Base-by-base conservation (phyloP, 2,797 vertebrate species). In the Siniperca obscura region DNA sequence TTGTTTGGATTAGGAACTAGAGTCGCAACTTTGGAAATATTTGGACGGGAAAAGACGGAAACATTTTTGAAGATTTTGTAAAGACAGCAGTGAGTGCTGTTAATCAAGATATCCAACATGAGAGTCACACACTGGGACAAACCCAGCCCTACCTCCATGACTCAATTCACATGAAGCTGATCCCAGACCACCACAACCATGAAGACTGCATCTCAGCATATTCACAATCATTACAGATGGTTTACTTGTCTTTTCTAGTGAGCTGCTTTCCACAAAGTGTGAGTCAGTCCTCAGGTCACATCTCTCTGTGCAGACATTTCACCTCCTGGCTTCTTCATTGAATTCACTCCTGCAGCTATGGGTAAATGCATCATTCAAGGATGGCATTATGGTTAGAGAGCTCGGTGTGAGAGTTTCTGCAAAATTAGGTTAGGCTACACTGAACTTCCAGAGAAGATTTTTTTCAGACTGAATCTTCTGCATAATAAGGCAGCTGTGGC, bases 121-220 rank as follows among this genome's bases (percentile, higher is more conserved):
- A 78, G 42, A 60, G 53, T 38, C 55, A 67, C 38, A 70, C 56
- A 67, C 25, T 42, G 55, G 53, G 56, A 5, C n/a, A 59, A 62
- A 64, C 38, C 68, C 77, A 34, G 61, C 36, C 19, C 44, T 16
- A 21, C 13, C n/a, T 55, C 19, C n/a, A 70, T 34, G 13, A 76
- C 40, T 44, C 40, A 36, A 34, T 10, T 53, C n/a, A n/a, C 36
- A 53, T 34, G 10, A 25, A 56, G 48, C 55, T 44, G 66, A 72
- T 40, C 44, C 38, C 64, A 59, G 27, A 55, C 64, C 19, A 62
- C 34, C 53, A 44, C 17, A 11, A 11, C 4, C 57, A 0, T 3
- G 2, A 44, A 21, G 4, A 38, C 36, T 0, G 11, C 44, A 66
- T 25, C 40, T 59, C 36, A 40, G 40, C 48, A 53, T 13, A 36